Base-by-base conservation (phyloP, 2,113 vertebrate genomes). In the Phaethon lepturus region DNA sequence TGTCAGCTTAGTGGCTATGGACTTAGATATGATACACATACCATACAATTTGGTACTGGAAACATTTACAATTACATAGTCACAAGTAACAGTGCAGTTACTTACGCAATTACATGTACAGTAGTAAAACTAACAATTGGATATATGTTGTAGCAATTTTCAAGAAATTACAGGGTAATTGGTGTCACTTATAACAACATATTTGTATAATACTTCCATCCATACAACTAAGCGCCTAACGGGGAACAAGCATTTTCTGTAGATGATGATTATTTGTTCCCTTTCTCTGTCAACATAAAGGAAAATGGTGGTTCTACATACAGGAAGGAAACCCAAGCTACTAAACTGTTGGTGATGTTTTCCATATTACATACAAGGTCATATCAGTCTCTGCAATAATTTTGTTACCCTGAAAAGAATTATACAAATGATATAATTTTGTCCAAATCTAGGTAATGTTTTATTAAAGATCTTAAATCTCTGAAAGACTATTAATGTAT, bases 61-160 rank as follows among this genome's bases (percentile, higher is more conserved):
- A 86, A 87, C 35, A 73, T 66, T 71, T 76, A 90, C 40, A 93
- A 50, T 85, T 93, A 88, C 26, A 78, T 28, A 91, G 56, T 66
- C 74, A 75, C 67, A 69, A 81, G 83, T 75, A 95, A 95, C 91
- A 81, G 73, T 93, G 69, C 53, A 9, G 40, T 94, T 95, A 88
- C 66, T 79, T 84, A 60, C 16, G 31, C 9, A 83, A 63, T 69
- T 94, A 82, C 47, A 52, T 45, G 40, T 91, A 95, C 94, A 95
- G 93, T 88, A 96, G 83, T 92, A 90, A 89, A 93, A 92, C 19
- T 77, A 93, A 84, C 4, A 74, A 29, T 49, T 66, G 60, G 49
- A 88, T 96, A 88, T 86, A 90, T 5, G 26, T 35, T 6, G 1
- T 22, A 74, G 45, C 52, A 55, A 3, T 86, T 84, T 86, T 86